These are phyloP conservation scores for Stictonetta naevosa DNA, from an alignment of 2,113 vertebrate species.

Conservation along the genomic window DNA sequence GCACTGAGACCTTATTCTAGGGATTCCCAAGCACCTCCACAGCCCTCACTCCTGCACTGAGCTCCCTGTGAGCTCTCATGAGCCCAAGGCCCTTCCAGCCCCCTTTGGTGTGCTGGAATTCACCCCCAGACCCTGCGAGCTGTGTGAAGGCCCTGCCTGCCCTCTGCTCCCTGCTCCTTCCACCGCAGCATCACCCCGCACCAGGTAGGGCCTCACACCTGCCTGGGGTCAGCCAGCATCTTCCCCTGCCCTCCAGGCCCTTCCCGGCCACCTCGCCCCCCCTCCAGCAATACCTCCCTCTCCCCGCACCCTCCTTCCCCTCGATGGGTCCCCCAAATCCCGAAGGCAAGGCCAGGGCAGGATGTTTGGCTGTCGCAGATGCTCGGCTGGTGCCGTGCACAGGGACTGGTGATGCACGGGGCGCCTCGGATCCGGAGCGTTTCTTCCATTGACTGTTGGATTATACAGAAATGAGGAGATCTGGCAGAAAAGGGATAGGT, in stretches of 20 bases:
- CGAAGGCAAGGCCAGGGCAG: accelerated
- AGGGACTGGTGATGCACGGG: too few species aligned
- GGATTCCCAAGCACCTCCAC: background rate
- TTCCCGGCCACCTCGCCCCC: background rate
- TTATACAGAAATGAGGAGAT: background rate
- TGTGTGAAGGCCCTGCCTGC: background rate
- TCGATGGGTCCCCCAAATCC: accelerated
- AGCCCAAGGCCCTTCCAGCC: accelerated
- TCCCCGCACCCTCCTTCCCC: background rate
- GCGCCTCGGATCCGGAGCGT: background rate
- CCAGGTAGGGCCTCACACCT: accelerated
- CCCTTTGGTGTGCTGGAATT: background rate
- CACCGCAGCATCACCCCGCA: background rate
- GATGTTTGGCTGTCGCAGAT: background rate
- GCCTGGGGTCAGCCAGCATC: accelerated
- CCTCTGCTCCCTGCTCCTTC: accelerated
- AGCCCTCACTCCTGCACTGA: accelerated
- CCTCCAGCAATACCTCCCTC: background rate
- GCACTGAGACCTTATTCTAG: background rate
- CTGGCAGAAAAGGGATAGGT: accelerated
- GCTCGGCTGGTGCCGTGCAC: too few species aligned
- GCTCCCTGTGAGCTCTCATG: accelerated
- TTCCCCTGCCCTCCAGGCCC: background rate
- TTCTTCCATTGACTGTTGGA: accelerated
- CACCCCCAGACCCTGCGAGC: background rate